A percentile compares a stretch with the other conserved stretches of the same genome.
These are phyloP conservation scores for Heterohyrax brucei DNA, from an alignment of 2,797 vertebrate species.

Conservation along the genomic window DNA sequence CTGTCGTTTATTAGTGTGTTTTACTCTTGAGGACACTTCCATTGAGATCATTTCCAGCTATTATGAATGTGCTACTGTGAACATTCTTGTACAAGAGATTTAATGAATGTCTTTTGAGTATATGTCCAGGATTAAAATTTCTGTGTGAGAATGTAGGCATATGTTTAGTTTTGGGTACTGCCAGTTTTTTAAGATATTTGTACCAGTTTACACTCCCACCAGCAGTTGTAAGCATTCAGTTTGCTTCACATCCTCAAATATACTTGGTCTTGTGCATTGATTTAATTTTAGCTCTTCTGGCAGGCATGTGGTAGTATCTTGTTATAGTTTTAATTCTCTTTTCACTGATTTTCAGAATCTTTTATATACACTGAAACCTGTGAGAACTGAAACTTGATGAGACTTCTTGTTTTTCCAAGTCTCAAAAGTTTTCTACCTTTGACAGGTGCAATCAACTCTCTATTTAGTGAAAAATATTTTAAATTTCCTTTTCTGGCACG, in stretches of 20 bases:
- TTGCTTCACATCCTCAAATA: neutral
- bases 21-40: neutral
- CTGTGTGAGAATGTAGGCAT: neutral
- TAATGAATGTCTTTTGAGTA: neutral
- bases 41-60: neutral
- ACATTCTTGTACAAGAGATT: neutral
- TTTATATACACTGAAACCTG: neutral
- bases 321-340: neutral
- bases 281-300: neutral
- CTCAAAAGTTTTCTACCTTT: too few species aligned
- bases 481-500: too few species aligned
- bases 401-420: neutral
- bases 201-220: neutral
- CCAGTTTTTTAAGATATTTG: neutral
- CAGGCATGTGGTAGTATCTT: neutral
- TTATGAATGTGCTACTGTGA: neutral
- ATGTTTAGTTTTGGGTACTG: neutral
- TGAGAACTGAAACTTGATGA: too few species aligned
- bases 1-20: neutral
- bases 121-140: neutral
- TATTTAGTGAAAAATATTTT: too few species aligned
- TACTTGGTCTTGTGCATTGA: neutral
- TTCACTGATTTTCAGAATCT: neutral
- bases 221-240: neutral
- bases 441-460: too few species aligned